A percentile compares a stretch with the other conserved stretches of the same genome.
Evolutionary conservation across 2,888 invertebrate species (phyloP).

Genomic region (Ochropleura plecta): DNA sequence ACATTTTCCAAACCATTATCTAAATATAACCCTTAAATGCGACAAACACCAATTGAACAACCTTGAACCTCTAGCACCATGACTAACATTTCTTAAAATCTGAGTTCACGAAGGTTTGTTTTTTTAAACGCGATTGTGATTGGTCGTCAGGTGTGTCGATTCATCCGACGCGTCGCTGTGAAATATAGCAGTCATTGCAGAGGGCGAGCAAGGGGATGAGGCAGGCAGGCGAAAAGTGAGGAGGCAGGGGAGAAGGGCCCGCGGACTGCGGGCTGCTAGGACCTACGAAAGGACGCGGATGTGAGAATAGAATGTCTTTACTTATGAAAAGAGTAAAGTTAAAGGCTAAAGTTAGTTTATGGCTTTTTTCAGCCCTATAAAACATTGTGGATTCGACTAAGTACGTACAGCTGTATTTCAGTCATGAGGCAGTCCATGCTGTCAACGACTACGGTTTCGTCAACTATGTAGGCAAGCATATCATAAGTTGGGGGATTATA

Average conservation of each 20-base stretch:
- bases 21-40: background rate
- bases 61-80: conserved; percentile 25
- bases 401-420: background rate
- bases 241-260: conserved; percentile 4
- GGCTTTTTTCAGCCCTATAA: background rate
- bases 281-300: conserved; percentile 54
- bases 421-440: background rate
- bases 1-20: background rate
- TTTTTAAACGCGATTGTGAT: conserved; percentile 46
- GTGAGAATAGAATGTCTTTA: conserved; percentile 6
- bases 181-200: conserved; percentile 65
- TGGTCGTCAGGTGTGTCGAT: conserved; percentile 60
- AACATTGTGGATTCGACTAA: background rate
- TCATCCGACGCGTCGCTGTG: conserved; percentile 49
- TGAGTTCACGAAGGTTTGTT: conserved; percentile 33
- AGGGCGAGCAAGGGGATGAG: conserved; percentile 29
- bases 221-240: background rate
- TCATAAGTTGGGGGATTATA: too few relatives aligned
- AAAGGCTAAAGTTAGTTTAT: background rate
- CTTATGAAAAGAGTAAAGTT: background rate
- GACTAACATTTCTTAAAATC: conserved; percentile 32
- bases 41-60: background rate
- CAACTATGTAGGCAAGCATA: too few relatives aligned
- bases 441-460: background rate
- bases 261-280: conserved; percentile 36